A percentile compares a stretch with the other conserved stretches of the same genome.
phyloP scores from a whole-genome alignment of 2,888 invertebrate species.

The Sarcophaga subvicina region DNA sequence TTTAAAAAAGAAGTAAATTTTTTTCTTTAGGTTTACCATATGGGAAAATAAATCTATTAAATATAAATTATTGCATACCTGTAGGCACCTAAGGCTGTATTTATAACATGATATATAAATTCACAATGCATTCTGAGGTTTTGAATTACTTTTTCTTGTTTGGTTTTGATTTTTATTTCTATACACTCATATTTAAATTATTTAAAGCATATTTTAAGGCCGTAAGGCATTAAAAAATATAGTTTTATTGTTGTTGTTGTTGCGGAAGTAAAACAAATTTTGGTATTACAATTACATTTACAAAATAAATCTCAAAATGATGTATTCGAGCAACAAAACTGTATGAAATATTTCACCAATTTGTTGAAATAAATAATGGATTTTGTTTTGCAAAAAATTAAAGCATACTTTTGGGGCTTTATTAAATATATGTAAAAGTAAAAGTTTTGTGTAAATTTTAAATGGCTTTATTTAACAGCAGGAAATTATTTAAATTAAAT shows the following conservation, averaged over 20 bases:
- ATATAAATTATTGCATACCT: conserved; percentile 60
- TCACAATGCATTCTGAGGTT: background rate
- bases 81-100: conserved; percentile 33
- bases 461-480: no score
- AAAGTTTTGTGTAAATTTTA: no score
- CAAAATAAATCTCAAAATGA: background rate
- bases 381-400: background rate
- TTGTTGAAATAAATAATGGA: background rate
- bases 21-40: background rate
- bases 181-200: no score
- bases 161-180: background rate
- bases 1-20: background rate
- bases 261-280: no score
- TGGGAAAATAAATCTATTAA: conserved; percentile 18
- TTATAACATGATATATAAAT: conserved; percentile 3
- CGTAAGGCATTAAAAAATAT: no score
- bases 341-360: background rate
- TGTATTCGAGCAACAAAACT: background rate
- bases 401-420: background rate
- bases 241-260: no score
- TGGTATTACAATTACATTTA: background rate
- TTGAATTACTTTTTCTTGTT: background rate
- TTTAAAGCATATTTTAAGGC: no score
- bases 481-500: no score
- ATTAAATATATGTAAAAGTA: no score